Evolutionary conservation across 2,888 invertebrate genomes (phyloP), one percentile per base, ranked within the genome.

Genomic region (Coelinius sp.): DNA sequence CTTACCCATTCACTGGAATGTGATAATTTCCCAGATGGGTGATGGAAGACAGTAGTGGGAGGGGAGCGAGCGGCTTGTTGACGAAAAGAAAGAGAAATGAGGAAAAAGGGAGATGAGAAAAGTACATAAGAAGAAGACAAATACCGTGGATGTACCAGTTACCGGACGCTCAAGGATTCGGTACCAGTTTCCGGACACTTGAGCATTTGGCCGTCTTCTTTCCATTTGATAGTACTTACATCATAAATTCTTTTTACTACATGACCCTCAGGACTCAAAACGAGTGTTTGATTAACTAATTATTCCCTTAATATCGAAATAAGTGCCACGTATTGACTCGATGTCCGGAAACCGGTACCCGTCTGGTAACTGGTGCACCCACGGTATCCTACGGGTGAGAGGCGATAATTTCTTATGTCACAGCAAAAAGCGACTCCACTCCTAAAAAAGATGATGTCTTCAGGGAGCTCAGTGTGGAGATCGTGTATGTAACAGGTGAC

Each of bases 11-110:
- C 63, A 44, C 41, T 10, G 31, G 41, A 14, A 53, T 14, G 44
- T 41, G 65, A 64, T 64, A 64, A 53, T 53, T 70, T 56, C 27
- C 64, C 41, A 64, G 31, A 62, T 25, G 25, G 17, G 25, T 12
- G 25, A 44, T 44, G 41, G 44, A 46, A n/a, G n/a, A n/a, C n/a
- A n/a, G n/a, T n/a, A n/a, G 27, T 14, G 12, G 6, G 24, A 44
- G 24, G 25, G 14, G 20, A 62, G 24, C 25, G 25, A 24, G 17
- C 0, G 17, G 27, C 31, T 59, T 59, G 31, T 59, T 59, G 35
- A 59, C 59, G 59, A 35, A 59, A 35, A 17, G 59, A 14, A 56
- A 56, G 10, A 59, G 20, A 20, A 53, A 27, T 24, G 52, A 12
- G 22, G 22, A 31, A 31, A 14, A 63, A 38, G 44, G 49, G 25